Base-by-base conservation (phyloP, 2,797 vertebrate species). In the Oreortyx pictus region DNA sequence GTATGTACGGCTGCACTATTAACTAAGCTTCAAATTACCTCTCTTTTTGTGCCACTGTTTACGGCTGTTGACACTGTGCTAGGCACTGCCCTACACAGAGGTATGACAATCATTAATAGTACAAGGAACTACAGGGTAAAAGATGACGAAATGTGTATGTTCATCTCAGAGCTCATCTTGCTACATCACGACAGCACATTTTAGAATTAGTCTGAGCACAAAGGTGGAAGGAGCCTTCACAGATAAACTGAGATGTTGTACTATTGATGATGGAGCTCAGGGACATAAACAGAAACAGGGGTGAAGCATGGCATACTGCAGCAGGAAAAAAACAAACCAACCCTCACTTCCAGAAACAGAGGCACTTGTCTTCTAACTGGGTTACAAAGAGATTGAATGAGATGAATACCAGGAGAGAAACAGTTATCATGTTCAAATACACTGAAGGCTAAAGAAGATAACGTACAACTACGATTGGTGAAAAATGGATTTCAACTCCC, bases 31-130 rank as follows among this genome's bases (percentile, higher is more conserved):
- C 47, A 76, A 29, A 70, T 67, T 44, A 56, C 8, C 44, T 62
- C 50, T 2, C 2, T 44, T 0, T 3, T 50, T 82, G 56, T 12
- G 49, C 57, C 14, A 4, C 16, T 71, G 65, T 33, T 74, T 59
- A 59, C 23, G 33, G 41, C 7, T 83, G 27, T 2, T 31, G 23
- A 12, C 12, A 13, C n/a, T 24, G 23, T 50, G 24, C 50, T 15
- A 20, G 12, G 22, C 39, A 61, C 6, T 66, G 54, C n/a, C 50
- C 60, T 33, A 14, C 44, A 29, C 3, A 81, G 59, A 52, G 22
- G 33, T 19, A 49, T 0, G 0, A 39, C 7, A 18, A 37, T n/a
- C 19, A 18, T 35, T 39, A 33, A 29, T 27, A 41, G 59, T 0
- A 2, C 2, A 43, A 50, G 49, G 49, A 54, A 31, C 82, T n/a